phyloP scores from a whole-genome alignment of 2,113 vertebrate genomes.

The Bubo scandiacus region DNA sequence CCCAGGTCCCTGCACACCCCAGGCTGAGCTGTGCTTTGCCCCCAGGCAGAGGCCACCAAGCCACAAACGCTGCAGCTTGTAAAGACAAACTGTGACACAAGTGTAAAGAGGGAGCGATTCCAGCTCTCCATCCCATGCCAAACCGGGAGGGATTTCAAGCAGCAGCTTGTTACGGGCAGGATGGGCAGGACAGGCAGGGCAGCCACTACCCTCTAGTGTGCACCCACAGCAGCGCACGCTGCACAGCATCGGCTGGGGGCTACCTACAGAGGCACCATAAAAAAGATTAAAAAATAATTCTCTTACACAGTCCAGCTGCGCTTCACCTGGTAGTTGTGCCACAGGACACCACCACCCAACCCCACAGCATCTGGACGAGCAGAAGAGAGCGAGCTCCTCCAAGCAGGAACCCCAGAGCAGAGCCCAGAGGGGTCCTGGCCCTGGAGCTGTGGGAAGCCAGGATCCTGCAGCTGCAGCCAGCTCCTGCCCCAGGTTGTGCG shows the following conservation, averaged over 20 bases:
- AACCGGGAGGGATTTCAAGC: background rate
- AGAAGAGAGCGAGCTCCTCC: background rate
- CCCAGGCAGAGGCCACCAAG: background rate
- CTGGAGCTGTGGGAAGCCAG: background rate
- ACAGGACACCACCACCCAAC: accelerated
- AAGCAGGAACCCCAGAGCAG: background rate
- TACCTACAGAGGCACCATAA: background rate
- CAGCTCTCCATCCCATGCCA: background rate
- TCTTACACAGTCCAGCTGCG: background rate
- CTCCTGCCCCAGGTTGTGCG: accelerated
- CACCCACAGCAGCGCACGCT: background rate
- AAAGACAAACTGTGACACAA: accelerated
- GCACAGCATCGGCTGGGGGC: background rate
- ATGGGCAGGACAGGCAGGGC: background rate
- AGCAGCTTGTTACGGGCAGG: background rate
- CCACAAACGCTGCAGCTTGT: too few species aligned
- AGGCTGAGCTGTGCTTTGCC: background rate
- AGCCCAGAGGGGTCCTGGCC: background rate
- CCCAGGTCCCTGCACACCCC: background rate
- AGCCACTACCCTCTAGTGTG: background rate
- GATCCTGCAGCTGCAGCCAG: background rate
- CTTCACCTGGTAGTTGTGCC: background rate
- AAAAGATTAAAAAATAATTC: background rate
- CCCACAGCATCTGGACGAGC: background rate
- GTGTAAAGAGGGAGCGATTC: background rate